Conservation (phyloP, 2,888 invertebrate genomes). For the Sinodicranocentrus sp. region DNA sequence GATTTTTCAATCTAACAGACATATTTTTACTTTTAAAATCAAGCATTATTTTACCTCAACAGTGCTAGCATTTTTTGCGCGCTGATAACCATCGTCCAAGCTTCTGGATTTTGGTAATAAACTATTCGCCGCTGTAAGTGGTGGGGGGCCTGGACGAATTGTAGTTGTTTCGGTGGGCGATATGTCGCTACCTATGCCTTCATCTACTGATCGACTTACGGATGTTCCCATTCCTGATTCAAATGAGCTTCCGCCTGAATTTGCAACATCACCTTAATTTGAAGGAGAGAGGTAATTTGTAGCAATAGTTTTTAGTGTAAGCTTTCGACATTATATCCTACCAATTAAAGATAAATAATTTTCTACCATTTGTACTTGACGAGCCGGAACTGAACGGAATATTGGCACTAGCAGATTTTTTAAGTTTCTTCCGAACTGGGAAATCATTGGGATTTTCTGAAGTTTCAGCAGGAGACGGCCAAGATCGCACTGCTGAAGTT, state of each 20-base stretch:
- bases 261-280: conserved; percentile 58
- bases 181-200: conserved; percentile 70
- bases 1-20: no score
- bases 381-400: conserved; percentile 69
- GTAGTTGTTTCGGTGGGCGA: conserved; percentile 64
- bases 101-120: conserved; percentile 75
- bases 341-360: background rate
- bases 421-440: conserved; percentile 75
- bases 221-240: conserved; percentile 76
- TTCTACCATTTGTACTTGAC: conserved; percentile 75
- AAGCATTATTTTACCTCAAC: no score
- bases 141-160: conserved; percentile 72
- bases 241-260: conserved; percentile 71
- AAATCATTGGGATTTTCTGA: conserved; percentile 69
- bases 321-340: no score
- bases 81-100: conserved; percentile 72
- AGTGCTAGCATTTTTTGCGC: conserved; percentile 54
- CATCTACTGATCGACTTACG: conserved; percentile 76
- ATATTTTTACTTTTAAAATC: no score
- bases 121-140: conserved; percentile 71
- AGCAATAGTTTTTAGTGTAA: no score
- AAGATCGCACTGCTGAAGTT: conserved; percentile 64
- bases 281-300: background rate
- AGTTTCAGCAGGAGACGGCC: conserved; percentile 69
- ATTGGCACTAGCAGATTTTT: conserved; percentile 75